Evolutionary conservation across 2,888 invertebrate species (phyloP), one percentile per base, ranked within the genome.

Genomic region (Nebria brevicollis): DNA sequence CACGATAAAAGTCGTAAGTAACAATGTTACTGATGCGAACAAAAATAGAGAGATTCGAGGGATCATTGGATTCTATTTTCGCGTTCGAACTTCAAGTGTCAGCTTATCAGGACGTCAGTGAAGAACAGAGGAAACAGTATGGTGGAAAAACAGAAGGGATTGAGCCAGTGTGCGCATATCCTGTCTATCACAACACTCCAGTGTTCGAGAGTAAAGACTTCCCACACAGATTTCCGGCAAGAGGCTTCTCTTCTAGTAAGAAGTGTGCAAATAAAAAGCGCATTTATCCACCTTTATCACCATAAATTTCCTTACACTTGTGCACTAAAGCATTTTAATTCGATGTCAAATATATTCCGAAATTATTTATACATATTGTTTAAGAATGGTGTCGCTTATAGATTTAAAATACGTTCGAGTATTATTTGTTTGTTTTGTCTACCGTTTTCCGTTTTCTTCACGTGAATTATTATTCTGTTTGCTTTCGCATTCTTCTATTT

Each of bases 51-150:
- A 70, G 73, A 41, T 73, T 54, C 65, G 73, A n/a, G 10, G 78
- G 78, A 78, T 78, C 78, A 78, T 78, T 78, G 78, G 66, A 78
- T 78, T 78, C 78, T 26, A 78, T 78, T 78, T 72, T 74, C 78
- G 25, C 66, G 15, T 13, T 54, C 15, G 66, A 78, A 78, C 78
- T 72, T 78, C 78, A 78, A 78, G 25, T 78, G 78, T 78, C 78
- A 78, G 78, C 78, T 78, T 78, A 78, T 78, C 78, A 78, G 66
- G 26, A 54, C 54, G 54, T 54, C 54, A 54, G 54, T 54, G 54
- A 11, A 54, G 54, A 54, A 54, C 54, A 54, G 54, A 54, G 1
- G 34, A 54, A 54, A 54, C 11, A 77, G 72, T 77, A 77, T 77
- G 77, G 72, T 54, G 64, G 25, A 68, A 25, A 68, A 68, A 25